Evolutionary conservation across 2,113 vertebrate genomes (phyloP).

Genomic region (Brachypodius melanocephalos): DNA sequence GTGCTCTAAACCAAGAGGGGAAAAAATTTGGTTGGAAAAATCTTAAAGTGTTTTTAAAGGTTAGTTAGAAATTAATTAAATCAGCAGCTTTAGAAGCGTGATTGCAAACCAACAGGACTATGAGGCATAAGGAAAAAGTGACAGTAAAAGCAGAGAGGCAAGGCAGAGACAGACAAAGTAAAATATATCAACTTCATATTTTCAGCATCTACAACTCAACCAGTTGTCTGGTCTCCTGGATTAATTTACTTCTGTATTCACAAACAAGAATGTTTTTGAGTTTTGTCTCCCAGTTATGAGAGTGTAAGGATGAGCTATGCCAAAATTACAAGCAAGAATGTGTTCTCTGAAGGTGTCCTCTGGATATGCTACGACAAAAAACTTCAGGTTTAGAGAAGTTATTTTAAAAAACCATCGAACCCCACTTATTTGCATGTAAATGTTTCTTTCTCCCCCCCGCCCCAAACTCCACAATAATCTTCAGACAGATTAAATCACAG

Average conservation of each 20-base stretch:
- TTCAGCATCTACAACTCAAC: neutral
- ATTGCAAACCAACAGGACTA: neutral
- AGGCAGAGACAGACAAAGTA: neutral
- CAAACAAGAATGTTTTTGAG: neutral
- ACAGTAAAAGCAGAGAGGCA: neutral
- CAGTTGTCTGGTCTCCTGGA: neutral
- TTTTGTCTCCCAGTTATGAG: neutral
- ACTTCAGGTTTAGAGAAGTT: neutral
- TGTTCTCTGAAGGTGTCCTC: neutral
- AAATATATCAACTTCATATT: neutral
- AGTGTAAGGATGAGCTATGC: neutral
- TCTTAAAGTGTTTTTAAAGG: neutral
- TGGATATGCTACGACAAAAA: neutral
- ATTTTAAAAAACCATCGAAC: neutral
- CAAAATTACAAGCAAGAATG: neutral
- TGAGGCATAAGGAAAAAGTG: neutral
- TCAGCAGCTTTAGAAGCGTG: neutral
- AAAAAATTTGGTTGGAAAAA: neutral
- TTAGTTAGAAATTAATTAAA: neutral
- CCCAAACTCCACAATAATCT: neutral
- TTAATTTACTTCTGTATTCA: neutral
- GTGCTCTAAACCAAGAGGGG: constrained; percentile 76
- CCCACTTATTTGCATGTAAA: neutral
- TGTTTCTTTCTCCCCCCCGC: fast-evolving
- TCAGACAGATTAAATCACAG: neutral